These are phyloP conservation scores for Brachionichthys hirsutus DNA, from an alignment of 2,113 vertebrate genomes.

Conservation along the genomic window DNA sequence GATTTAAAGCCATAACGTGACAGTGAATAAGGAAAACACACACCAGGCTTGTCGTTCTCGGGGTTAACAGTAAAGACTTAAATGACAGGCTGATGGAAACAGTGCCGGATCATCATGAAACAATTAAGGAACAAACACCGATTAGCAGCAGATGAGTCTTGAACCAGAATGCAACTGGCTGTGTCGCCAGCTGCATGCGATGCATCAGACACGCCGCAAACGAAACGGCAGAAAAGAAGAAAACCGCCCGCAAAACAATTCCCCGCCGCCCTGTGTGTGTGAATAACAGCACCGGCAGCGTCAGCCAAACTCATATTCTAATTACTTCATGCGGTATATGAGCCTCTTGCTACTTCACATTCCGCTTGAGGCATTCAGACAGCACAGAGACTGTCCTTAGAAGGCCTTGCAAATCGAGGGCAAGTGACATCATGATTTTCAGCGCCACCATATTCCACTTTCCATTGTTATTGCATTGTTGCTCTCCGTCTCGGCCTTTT, in stretches of 20 bases:
- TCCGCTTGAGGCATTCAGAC: conserved; percentile 55
- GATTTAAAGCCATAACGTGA: conserved; percentile 10
- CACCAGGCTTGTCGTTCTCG: background rate
- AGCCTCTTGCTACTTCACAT: conserved; percentile 64
- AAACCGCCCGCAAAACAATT: conserved; percentile 23
- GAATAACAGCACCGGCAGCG: conserved; percentile 17
- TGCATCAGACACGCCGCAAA: conserved; percentile 20
- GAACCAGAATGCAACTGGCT: conserved; percentile 12
- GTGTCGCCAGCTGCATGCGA: conserved; percentile 7
- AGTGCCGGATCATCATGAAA: conserved; percentile 6
- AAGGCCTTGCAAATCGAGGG: conserved; percentile 56
- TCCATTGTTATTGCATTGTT: conserved; percentile 63
- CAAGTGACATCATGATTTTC: conserved; percentile 64
- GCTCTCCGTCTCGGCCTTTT: conserved; percentile 63
- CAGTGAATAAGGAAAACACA: conserved; percentile 7
- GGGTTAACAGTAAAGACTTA: background rate
- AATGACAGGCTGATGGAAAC: conserved; percentile 9
- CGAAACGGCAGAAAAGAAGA: background rate
- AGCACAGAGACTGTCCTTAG: conserved; percentile 63
- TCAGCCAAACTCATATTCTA: conserved; percentile 44
- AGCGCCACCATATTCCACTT: conserved; percentile 29
- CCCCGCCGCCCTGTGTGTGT: conserved; percentile 10
- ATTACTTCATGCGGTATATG: conserved; percentile 50
- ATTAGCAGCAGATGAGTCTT: conserved; percentile 10
- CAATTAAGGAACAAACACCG: conserved; percentile 19